Percentiles rank a stretch among this genome's conserved stretches.
These are phyloP conservation scores for Malacoctenus gilli DNA, from an alignment of 2,797 vertebrate genomes.

Conservation along the genomic window DNA sequence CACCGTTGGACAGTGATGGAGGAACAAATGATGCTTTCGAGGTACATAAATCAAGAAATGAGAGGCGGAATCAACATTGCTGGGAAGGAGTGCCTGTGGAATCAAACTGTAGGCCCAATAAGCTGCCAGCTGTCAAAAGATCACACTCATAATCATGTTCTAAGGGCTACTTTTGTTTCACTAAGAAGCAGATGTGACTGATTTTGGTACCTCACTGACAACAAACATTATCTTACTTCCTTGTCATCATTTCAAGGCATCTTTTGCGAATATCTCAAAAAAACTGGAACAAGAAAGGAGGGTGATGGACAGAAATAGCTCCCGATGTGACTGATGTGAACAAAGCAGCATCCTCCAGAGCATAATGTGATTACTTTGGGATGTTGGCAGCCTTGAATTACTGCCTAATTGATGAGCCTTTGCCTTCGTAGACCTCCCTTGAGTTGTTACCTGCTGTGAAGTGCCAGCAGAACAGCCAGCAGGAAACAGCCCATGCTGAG, in stretches of 20 bases:
- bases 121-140: too few relatives aligned
- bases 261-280: not conserved
- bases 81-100: too few relatives aligned
- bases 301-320: constrained; percentile 22
- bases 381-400: constrained; percentile 44
- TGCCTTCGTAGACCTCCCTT: constrained; percentile 28
- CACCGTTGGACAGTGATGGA: not conserved
- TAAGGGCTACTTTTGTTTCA: too few relatives aligned
- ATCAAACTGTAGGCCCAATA: too few relatives aligned
- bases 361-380: constrained; percentile 47
- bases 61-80: too few relatives aligned
- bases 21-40: constrained; percentile 1
- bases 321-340: constrained; percentile 30
- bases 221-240: not conserved
- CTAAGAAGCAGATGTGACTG: too few relatives aligned
- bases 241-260: not conserved
- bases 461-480: constrained; percentile 38
- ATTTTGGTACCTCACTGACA: too few relatives aligned
- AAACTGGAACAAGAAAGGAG: not conserved
- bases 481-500: constrained; percentile 6
- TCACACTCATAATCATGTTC: too few relatives aligned
- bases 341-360: constrained; percentile 23
- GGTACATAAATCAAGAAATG: not conserved
- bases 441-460: constrained; percentile 21
- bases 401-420: constrained; percentile 49